phyloP scores from a whole-genome alignment of 2,888 invertebrate species.

The Calameuta idolon region DNA sequence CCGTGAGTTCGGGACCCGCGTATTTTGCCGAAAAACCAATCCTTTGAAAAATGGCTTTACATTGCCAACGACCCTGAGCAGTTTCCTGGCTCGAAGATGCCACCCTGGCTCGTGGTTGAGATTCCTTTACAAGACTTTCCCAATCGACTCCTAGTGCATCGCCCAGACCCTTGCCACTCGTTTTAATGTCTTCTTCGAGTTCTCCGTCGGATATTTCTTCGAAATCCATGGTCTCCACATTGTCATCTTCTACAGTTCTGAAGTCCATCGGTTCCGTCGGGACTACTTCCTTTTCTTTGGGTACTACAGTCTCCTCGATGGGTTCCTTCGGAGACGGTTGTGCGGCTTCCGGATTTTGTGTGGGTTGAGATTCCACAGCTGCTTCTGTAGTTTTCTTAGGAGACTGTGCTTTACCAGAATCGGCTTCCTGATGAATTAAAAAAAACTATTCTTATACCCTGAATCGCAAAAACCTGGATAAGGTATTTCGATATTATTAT shows the following conservation, averaged over 20 bases:
- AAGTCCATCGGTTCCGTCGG: slow-evolving; percentile 35
- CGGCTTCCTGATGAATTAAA: slow-evolving; percentile 34
- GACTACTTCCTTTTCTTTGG: slow-evolving; percentile 47
- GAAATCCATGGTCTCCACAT: slow-evolving; percentile 82
- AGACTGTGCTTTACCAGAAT: slow-evolving; percentile 33
- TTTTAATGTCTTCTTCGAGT: slow-evolving; percentile 80
- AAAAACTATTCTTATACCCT: not conserved
- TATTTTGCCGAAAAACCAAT: slow-evolving; percentile 84
- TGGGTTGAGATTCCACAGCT: slow-evolving; percentile 45
- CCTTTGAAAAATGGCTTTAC: slow-evolving; percentile 81
- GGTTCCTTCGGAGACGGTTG: slow-evolving; percentile 52
- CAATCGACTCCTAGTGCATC: slow-evolving; percentile 97
- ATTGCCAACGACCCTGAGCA: slow-evolving; percentile 84
- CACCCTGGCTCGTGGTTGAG: slow-evolving; percentile 68
- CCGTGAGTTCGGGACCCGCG: slow-evolving; percentile 77
- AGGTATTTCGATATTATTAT: not conserved
- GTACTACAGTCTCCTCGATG: slow-evolving; percentile 52
- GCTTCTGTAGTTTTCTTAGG: slow-evolving; percentile 46
- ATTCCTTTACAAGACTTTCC: slow-evolving; percentile 89
- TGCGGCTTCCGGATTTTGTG: slow-evolving; percentile 53
- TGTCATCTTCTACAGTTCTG: slow-evolving; percentile 74
- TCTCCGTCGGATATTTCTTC: slow-evolving; percentile 93
- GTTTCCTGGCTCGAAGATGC: slow-evolving; percentile 66
- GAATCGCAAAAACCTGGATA: not conserved
- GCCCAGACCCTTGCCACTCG: slow-evolving; percentile 80